Evolutionary conservation across 1,140 invertebrate genomes (phyloP).

Genomic region (Bemisia tabaci): DNA sequence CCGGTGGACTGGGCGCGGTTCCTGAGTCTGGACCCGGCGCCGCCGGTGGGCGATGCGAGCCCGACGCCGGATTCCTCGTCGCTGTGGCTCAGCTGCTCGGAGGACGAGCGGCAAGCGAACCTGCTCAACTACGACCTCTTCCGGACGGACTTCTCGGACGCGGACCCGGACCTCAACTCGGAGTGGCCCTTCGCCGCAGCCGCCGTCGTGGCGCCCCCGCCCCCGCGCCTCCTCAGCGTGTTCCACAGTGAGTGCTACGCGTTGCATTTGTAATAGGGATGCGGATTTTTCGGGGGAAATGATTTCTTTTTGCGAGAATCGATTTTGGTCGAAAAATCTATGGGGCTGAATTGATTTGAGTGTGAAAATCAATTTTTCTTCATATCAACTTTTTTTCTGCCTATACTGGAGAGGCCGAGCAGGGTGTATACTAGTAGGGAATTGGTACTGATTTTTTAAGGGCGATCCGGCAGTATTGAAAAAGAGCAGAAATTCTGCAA

Average conservation of each 20-base stretch:
- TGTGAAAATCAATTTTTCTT: too few species aligned
- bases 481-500: too few species aligned
- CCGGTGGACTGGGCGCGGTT: background rate
- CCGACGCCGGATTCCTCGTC: background rate
- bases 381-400: too few species aligned
- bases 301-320: too few species aligned
- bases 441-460: too few species aligned
- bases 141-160: background rate
- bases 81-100: background rate
- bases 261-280: background rate
- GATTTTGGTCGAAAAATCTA: too few species aligned
- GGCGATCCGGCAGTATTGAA: too few species aligned
- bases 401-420: too few species aligned
- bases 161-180: background rate
- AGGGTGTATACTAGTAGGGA: too few species aligned
- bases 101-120: background rate
- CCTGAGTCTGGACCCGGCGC: background rate
- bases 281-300: too few species aligned
- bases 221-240: background rate
- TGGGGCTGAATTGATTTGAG: too few species aligned
- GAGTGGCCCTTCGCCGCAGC: background rate
- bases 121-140: background rate
- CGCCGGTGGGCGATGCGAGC: background rate
- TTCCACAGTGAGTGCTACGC: background rate
- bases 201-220: background rate